Evolutionary conservation across 2,797 vertebrate genomes (phyloP), one percentile per base, ranked within the genome.

Genomic region (Chrosomus eos): DNA sequence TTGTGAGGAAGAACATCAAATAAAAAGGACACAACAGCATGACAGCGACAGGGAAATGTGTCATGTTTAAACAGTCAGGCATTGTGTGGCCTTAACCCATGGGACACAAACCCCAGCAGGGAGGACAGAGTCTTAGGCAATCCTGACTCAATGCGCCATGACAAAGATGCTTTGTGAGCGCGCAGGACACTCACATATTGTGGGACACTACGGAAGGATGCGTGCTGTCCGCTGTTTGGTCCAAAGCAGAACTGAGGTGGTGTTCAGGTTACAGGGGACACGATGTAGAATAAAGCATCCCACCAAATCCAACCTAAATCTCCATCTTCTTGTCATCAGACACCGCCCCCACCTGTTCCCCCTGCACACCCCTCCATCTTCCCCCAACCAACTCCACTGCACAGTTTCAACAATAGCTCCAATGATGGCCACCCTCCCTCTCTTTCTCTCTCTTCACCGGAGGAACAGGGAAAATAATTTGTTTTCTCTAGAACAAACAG

Each of bases 101-200:
- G 78, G 82, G 86, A 87, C 77, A 36, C 82, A 58, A 75, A 66
- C 78, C 72, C 62, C 72, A 43, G 70, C 55, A 58, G 85, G 60
- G 74, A 70, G 66, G 70, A 83, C 70, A 60, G 51, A 72, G 55
- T 86, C 78, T 82, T 84, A 80, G 81, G 72, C 84, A 84, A 82
- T 78, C 70, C 73, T 84, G 68, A 85, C 72, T 85, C 66, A 75
- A 77, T 48, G 78, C 62, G 55, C 77, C 79, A 74, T 70, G 68
- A 88, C 87, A 88, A 89, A 85, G 83, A 76, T 85, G 58, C 83
- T 78, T 87, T 87, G 87, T 88, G 40, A 81, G 7, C 45, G 33
- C 38, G 70, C 72, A 33, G 70, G 55, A 77, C 77, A 68, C 71
- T 83, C 64, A 28, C 43, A n/a, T 70, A 82, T 82, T 83, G 77